phyloP scores from a whole-genome alignment of 2,888 invertebrate genomes.

The Choreutis nemorana region DNA sequence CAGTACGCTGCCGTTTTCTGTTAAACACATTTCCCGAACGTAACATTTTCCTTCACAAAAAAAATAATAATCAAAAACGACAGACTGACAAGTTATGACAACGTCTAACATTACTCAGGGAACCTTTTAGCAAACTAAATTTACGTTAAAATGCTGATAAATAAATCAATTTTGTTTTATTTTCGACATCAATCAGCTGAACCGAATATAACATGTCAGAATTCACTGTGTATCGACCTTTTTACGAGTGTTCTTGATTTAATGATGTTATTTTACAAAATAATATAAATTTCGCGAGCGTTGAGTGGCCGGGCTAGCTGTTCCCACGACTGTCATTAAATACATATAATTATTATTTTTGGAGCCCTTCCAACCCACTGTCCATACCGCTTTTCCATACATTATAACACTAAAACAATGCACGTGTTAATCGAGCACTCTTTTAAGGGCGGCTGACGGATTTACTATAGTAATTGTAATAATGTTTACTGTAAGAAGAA shows the following conservation, averaged over 20 bases:
- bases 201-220: constrained; percentile 28
- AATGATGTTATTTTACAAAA: constrained; percentile 46
- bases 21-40: too few relatives aligned
- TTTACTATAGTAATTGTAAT: constrained; percentile 19
- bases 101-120: constrained; percentile 3
- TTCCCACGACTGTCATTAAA: constrained; percentile 29
- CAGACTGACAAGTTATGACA: constrained; percentile 11
- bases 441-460: constrained; percentile 16
- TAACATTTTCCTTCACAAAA: too few relatives aligned
- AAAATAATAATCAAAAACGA: too few relatives aligned
- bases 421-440: background rate
- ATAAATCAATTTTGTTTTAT: constrained; percentile 26
- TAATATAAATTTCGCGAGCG: constrained; percentile 31
- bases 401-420: too few relatives aligned
- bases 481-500: constrained; percentile 18
- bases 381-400: constrained; percentile 1
- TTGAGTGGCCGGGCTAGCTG: constrained; percentile 17
- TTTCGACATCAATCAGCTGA: constrained; percentile 21
- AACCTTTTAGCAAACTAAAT: constrained; percentile 1
- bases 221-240: constrained; percentile 34
- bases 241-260: constrained; percentile 15
- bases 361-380: constrained; percentile 35
- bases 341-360: constrained; percentile 35
- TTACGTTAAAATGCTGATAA: constrained; percentile 3
- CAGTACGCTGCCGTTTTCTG: too few relatives aligned